Percentiles rank a stretch among this genome's conserved stretches.
phyloP scores from a whole-genome alignment of 2,888 invertebrate genomes.

The Ecliptopera silaceata region DNA sequence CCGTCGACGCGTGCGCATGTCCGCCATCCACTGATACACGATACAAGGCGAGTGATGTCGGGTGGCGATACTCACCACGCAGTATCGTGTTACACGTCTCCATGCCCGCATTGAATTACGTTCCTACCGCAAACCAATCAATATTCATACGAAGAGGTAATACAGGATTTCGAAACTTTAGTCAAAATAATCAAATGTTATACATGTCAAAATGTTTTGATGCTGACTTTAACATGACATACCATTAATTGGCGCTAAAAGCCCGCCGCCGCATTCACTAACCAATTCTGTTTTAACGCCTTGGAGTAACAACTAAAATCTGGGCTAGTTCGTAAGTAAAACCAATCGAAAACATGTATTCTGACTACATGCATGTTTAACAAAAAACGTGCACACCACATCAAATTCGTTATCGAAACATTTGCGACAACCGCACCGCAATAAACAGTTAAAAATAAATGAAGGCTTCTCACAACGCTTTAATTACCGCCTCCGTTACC shows the following conservation, averaged over 20 bases:
- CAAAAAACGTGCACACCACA: slow-evolving; percentile 39
- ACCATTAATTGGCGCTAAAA: too few relatives aligned
- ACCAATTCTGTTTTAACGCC: too few relatives aligned
- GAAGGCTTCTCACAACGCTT: slow-evolving; percentile 73
- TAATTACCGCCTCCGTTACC: slow-evolving; percentile 78
- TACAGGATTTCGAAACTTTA: neutral
- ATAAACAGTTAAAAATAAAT: slow-evolving; percentile 77
- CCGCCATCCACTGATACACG: slow-evolving; percentile 51
- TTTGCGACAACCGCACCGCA: slow-evolving; percentile 58
- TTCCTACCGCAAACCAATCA: slow-evolving; percentile 32
- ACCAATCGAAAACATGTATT: neutral
- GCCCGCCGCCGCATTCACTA: too few relatives aligned
- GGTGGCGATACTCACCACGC: slow-evolving; percentile 47
- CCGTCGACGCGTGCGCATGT: slow-evolving; percentile 72
- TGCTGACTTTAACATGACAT: too few relatives aligned
- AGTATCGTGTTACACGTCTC: slow-evolving; percentile 53
- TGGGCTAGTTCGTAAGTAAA: too few relatives aligned
- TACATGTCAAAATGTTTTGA: too few relatives aligned
- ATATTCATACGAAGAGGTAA: slow-evolving; percentile 4
- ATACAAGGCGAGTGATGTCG: slow-evolving; percentile 39
- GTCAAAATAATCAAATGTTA: neutral
- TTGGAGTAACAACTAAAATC: too few relatives aligned
- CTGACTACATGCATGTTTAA: neutral
- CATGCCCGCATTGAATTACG: slow-evolving; percentile 48
- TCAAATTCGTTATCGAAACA: slow-evolving; percentile 53